A percentile compares a stretch with the other conserved stretches of the same genome.
Evolutionary conservation across 2,888 invertebrate species (phyloP).

Genomic region (Lochmaea crataegi): DNA sequence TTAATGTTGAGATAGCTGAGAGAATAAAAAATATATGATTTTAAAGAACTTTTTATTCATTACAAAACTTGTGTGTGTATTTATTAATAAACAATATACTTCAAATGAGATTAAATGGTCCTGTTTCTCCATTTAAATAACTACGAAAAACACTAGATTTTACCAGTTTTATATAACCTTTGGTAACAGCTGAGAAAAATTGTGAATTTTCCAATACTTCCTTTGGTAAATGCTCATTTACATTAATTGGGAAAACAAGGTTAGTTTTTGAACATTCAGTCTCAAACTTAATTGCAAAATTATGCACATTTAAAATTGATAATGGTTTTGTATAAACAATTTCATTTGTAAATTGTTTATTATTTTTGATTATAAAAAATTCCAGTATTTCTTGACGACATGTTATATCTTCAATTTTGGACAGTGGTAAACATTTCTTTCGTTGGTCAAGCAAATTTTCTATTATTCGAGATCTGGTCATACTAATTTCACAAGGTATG

Average conservation of each 20-base stretch:
- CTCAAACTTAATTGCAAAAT: conserved; percentile 35
- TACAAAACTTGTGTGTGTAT: too few species aligned
- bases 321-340: conserved; percentile 42
- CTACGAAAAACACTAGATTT: conserved; percentile 37
- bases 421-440: neutral
- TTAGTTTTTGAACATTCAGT: conserved; percentile 39
- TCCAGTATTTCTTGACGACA: neutral
- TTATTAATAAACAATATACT: too few species aligned
- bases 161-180: conserved; percentile 43
- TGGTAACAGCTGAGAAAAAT: conserved; percentile 36
- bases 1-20: conserved; percentile 31
- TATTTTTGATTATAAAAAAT: conserved; percentile 32
- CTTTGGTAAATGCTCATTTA: conserved; percentile 27
- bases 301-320: conserved; percentile 41
- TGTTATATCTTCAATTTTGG: neutral
- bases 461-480: conserved; percentile 23
- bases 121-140: conserved; percentile 35
- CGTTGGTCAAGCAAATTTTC: conserved; percentile 16
- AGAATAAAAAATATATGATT: conserved; percentile 22
- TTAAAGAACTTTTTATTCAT: neutral
- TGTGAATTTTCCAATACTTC: conserved; percentile 9
- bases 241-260: conserved; percentile 40
- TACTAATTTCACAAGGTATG: conserved; percentile 40
- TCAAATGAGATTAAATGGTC: neutral
- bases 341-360: conserved; percentile 35